These are phyloP conservation scores for Cryptomyrus ogoouensis DNA, from an alignment of 2,113 vertebrate genomes.

Conservation along the genomic window DNA sequence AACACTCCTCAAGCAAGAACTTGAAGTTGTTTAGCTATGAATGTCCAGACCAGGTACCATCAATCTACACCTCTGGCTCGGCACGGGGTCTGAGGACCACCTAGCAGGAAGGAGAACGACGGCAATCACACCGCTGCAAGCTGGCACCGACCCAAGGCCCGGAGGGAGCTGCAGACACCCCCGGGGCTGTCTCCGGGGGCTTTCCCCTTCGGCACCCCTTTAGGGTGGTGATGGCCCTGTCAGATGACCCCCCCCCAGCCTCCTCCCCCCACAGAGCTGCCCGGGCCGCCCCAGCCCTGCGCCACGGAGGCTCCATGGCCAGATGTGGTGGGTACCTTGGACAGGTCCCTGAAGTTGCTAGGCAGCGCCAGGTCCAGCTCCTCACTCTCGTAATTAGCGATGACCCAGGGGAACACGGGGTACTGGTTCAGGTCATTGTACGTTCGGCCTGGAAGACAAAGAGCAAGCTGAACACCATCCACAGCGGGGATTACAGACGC, in stretches of 20 bases:
- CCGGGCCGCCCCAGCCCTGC: too few relatives aligned
- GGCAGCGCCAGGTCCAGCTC: conserved; percentile 92
- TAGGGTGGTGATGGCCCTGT: neutral
- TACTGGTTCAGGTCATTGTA: conserved; percentile 97
- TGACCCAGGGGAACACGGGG: conserved; percentile 96
- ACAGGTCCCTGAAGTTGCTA: conserved; percentile 97
- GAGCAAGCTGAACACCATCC: neutral
- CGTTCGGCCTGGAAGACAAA: conserved; percentile 69
- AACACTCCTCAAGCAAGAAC: neutral
- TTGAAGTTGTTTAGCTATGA: conserved; percentile 1
- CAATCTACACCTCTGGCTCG: neutral
- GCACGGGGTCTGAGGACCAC: neutral
- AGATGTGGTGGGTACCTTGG: conserved; percentile 70
- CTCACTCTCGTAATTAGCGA: conserved; percentile 94
- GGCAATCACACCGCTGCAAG: neutral
- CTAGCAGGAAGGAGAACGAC: neutral
- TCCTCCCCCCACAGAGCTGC: too few relatives aligned
- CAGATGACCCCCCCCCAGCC: neutral
- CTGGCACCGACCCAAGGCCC: neutral
- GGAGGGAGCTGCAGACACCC: neutral
- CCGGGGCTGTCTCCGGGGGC: neutral
- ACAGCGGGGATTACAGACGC: too few relatives aligned
- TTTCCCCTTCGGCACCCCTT: neutral
- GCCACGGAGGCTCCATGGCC: too few relatives aligned
- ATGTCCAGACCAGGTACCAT: neutral